Evolutionary conservation across 2,888 invertebrate genomes (phyloP), one percentile per base, ranked within the genome.

Genomic region (Horisme vitalbata): DNA sequence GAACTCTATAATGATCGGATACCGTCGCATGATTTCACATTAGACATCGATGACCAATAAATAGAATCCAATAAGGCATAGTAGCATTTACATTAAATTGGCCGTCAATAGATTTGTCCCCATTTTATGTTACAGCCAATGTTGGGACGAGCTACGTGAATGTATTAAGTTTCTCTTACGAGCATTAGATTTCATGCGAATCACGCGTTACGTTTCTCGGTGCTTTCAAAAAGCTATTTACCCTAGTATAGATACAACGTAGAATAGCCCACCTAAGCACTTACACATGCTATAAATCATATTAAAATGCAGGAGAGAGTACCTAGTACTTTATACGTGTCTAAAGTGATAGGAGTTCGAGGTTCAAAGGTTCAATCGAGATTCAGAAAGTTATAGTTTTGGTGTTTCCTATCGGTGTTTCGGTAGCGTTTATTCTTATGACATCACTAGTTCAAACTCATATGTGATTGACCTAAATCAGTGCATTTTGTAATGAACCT

Each of bases 71-170:
- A 71, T 71, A 73, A 71, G 71, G 69, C 64, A 60, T 63, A 50
- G 61, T 59, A 58, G 57, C 62, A 74, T 76, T 79, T 71, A 69
- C 71, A 78, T 79, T 71, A 77, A 81, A 83, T 81, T 79, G 74
- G 57, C 65, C 74, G 67, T 75, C 78, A 76, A 77, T 77, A 71
- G 75, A 78, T 75, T 63, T 68, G 76, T 69, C 75, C 81, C 70
- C 69, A 75, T 75, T 79, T 74, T 55, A 71, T 74, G 65, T 54
- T 59, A 68, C 60, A 66, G 59, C 58, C 57, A 61, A 61, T 62
- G 59, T 66, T 67, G 65, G 59, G 59, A 68, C 65, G 64, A 65
- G 60, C 57, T 61, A 71, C 65, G 65, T 66, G 34, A 49, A 43
- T 35, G 37, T 24, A 15, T 30, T n/a, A 48, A 28, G 39, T 48